Percentiles rank a stretch among this genome's conserved stretches.
Evolutionary conservation across 2,797 vertebrate genomes (phyloP).

Genomic region (Steatocranus sp.): DNA sequence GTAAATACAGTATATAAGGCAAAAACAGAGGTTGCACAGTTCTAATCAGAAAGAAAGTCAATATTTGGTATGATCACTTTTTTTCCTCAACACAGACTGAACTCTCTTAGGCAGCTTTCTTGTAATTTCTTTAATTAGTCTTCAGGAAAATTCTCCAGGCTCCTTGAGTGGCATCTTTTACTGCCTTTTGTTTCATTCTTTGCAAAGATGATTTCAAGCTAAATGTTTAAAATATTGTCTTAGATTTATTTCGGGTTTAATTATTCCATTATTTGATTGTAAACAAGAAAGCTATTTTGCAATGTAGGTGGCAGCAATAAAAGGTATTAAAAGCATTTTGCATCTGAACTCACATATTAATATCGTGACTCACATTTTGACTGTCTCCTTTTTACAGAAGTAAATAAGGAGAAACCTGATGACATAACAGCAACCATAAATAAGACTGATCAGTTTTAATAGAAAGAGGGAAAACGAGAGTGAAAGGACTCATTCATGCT

Average conservation of each 20-base stretch:
- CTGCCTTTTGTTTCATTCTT: neutral
- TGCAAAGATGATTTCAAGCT: neutral
- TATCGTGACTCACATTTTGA: neutral
- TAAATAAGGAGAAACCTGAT: neutral
- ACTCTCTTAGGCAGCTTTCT: neutral
- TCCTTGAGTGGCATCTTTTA: neutral
- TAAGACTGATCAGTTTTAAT: neutral
- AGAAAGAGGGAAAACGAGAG: neutral
- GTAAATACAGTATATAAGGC: neutral
- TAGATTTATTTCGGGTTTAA: neutral
- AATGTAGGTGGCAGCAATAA: accelerated
- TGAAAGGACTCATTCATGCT: neutral
- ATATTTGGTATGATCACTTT: neutral
- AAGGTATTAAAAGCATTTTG: accelerated
- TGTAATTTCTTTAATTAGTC: neutral
- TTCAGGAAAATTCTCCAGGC: neutral
- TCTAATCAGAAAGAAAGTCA: neutral
- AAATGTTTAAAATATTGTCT: neutral
- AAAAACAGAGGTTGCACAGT: neutral
- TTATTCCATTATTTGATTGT: neutral
- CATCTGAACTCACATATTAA: neutral
- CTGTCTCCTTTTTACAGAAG: neutral
- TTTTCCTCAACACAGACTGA: accelerated
- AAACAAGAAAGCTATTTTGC: accelerated
- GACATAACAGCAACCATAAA: accelerated